Evolutionary conservation across 1,140 invertebrate genomes (phyloP), one percentile per base, ranked within the genome.

Genomic region (Latrodectus geometricus): DNA sequence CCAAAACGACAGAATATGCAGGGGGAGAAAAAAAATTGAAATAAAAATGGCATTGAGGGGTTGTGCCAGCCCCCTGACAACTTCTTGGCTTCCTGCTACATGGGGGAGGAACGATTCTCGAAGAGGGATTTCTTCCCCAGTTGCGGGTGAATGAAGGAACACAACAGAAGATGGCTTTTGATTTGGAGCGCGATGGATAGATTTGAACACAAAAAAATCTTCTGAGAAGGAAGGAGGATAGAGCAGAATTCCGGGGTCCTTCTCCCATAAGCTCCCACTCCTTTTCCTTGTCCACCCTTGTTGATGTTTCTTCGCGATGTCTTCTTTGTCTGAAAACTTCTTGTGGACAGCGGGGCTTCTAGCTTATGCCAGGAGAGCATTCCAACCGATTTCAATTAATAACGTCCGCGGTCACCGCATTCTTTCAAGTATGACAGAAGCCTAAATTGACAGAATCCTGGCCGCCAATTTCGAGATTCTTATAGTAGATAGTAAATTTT

Each of bases 61-160:
- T n/a, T 17, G 76, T 35, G n/a, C 20, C 48, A n/a, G 50, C 61
- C 20, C 73, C n/a, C 14, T 49, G 61, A 79, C 77, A 48, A 23
- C 65, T 80, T 70, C 78, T 80, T 80, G 78, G 78, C 78, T 80
- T 80, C 78, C 78, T 80, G 78, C 78, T 54, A n/a, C n/a, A 65
- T 12, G 23, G 20, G 7, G 54, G 17, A 17, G 54, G 8, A 35
- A 35, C 35, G 35, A 3, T 35, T 35, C 12, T 76, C 50, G 20
- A 35, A 76, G 21, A 21, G 52, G 50, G n/a, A 50, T 49, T 56
- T 76, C 49, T 61, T 61, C 9, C 68, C 11, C 21, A 15, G 78
- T 80, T 70, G 49, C 78, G 49, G 78, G 14, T 70, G 65, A 70
- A 49, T 52, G 48, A 48, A 50, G 23, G 66, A 65, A 80, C 66